A percentile compares a stretch with the other conserved stretches of the same genome.
phyloP scores from a whole-genome alignment of 2,888 invertebrate genomes.

The Andrena flavipes region DNA sequence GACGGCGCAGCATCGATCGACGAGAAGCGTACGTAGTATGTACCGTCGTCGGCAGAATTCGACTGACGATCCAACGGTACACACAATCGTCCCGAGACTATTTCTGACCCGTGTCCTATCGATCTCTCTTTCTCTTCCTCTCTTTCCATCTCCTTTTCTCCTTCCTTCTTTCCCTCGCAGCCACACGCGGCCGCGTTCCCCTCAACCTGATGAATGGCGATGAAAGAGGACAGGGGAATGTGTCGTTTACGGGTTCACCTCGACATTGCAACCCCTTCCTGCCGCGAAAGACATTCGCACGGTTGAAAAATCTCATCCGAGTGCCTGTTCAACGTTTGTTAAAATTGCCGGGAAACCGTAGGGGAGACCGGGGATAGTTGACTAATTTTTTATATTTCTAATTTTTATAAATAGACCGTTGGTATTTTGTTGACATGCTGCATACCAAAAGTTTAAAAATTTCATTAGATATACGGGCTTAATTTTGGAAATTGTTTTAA shows the following conservation, averaged over 20 bases:
- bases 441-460: too few relatives aligned
- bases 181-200: constrained; percentile 14
- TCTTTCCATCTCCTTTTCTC: constrained; percentile 54
- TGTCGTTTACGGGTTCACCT: constrained; percentile 41
- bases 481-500: too few relatives aligned
- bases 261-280: constrained; percentile 46
- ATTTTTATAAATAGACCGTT: too few relatives aligned
- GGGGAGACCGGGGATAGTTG: too few relatives aligned
- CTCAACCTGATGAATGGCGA: constrained; percentile 33
- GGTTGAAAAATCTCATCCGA: not conserved
- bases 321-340: too few relatives aligned
- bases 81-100: constrained; percentile 62
- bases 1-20: constrained; percentile 56
- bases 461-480: too few relatives aligned
- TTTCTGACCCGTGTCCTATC: constrained; percentile 69
- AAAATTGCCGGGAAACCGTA: not conserved
- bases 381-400: too few relatives aligned
- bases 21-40: constrained; percentile 33
- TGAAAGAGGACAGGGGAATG: constrained; percentile 42
- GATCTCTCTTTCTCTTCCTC: constrained; percentile 56
- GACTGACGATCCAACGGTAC: constrained; percentile 64
- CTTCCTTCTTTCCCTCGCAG: constrained; percentile 28
- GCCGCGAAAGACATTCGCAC: not conserved
- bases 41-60: constrained; percentile 62
- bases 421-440: too few relatives aligned